phyloP scores from a whole-genome alignment of 1,140 invertebrate species.

The Cyphomyrmex costatus region DNA sequence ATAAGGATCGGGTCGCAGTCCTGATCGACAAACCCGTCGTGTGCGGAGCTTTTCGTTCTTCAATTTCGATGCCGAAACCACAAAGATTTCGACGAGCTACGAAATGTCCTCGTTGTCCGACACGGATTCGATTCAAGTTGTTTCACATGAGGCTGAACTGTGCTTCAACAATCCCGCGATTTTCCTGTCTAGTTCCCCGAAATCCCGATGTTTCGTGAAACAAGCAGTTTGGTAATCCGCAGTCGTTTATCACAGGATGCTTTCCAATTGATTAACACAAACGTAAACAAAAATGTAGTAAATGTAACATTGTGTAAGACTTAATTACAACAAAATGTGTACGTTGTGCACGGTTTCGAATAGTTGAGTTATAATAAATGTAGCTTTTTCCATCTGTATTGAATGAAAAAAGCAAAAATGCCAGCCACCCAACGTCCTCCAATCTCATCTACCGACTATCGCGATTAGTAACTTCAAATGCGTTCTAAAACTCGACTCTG shows the following conservation, averaged over 20 bases:
- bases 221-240: background rate
- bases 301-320: too few relatives aligned
- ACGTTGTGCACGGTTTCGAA: too few relatives aligned
- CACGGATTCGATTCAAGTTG: background rate
- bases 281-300: too few relatives aligned
- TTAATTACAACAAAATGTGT: too few relatives aligned
- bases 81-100: background rate
- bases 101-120: background rate
- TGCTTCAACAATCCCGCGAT: constrained; percentile 14
- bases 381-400: too few relatives aligned
- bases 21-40: constrained; percentile 16
- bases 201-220: background rate
- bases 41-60: background rate
- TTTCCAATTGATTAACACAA: too few relatives aligned
- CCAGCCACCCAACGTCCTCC: too few relatives aligned
- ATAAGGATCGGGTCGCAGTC: constrained; percentile 42
- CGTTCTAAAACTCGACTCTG: too few relatives aligned
- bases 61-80: background rate
- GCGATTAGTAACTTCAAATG: too few relatives aligned
- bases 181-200: background rate
- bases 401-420: too few relatives aligned
- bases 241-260: background rate
- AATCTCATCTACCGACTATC: too few relatives aligned
- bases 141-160: constrained; percentile 14
- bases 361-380: too few relatives aligned